These are phyloP conservation scores for Gavialis gangeticus DNA, from an alignment of 2,113 vertebrate species.

Conservation along the genomic window DNA sequence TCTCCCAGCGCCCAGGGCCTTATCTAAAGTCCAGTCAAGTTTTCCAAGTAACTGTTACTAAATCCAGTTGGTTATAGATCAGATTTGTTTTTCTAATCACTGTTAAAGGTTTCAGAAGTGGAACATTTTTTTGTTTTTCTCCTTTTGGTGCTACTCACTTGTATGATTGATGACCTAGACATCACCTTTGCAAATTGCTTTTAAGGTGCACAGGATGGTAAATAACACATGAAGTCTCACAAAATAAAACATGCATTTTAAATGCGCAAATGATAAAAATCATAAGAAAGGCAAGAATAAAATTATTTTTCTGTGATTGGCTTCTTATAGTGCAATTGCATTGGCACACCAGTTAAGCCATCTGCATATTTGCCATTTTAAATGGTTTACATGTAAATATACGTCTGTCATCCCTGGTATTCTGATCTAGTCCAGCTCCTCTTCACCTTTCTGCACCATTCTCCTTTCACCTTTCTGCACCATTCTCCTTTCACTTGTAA, in stretches of 20 bases:
- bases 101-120: background rate
- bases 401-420: constrained; percentile 36
- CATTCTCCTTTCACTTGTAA: constrained; percentile 67
- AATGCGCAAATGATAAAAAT: background rate
- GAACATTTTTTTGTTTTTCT: background rate
- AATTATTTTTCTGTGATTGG: constrained; percentile 22
- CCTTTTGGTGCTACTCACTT: background rate
- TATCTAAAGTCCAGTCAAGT: background rate
- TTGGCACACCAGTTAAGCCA: constrained; percentile 62
- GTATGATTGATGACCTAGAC: background rate
- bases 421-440: constrained; percentile 63
- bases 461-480: constrained; percentile 59
- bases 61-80: background rate
- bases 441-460: constrained; percentile 55
- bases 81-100: background rate
- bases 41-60: background rate
- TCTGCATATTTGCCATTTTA: constrained; percentile 69
- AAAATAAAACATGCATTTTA: background rate
- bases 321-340: constrained; percentile 18
- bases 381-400: constrained; percentile 46
- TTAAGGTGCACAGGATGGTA: background rate
- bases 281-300: constrained; percentile 33
- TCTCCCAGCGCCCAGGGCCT: background rate
- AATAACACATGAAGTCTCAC: background rate
- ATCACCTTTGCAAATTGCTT: background rate